These are phyloP conservation scores for Tipula helvola DNA, from an alignment of 2,888 invertebrate genomes.

Conservation along the genomic window DNA sequence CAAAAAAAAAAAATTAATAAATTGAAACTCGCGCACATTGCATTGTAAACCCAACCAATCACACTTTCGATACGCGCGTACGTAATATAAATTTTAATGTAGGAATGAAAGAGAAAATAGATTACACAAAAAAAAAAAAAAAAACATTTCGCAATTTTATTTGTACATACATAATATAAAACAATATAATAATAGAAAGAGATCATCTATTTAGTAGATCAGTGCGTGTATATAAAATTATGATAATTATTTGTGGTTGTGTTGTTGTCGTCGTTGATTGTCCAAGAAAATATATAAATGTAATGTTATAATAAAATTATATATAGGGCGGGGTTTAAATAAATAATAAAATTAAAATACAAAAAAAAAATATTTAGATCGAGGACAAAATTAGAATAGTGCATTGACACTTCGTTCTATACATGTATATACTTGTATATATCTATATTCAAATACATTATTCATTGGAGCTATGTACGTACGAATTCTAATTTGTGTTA, in stretches of 20 bases:
- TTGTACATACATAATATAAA: background rate
- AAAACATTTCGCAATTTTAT: background rate
- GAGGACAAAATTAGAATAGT: constrained; percentile 24
- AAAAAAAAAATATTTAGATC: constrained; percentile 28
- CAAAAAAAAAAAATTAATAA: background rate
- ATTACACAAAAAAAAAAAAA: background rate
- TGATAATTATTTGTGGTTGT: background rate
- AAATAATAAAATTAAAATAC: background rate
- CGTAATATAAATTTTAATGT: background rate
- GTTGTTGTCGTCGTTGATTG: background rate
- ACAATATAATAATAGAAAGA: background rate
- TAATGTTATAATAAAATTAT: background rate
- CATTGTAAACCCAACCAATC: background rate
- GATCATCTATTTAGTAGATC: background rate
- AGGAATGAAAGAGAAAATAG: background rate
- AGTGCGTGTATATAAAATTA: background rate
- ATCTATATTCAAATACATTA: background rate
- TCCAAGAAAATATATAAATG: background rate
- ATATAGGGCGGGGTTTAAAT: background rate
- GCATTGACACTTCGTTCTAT: background rate
- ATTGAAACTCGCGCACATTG: too few species aligned
- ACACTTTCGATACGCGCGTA: background rate
- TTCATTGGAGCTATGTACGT: background rate
- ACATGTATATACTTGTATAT: background rate
- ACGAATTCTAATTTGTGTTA: background rate